These are phyloP conservation scores for Bungarus multicinctus DNA, from an alignment of 2,113 vertebrate genomes.

Conservation along the genomic window DNA sequence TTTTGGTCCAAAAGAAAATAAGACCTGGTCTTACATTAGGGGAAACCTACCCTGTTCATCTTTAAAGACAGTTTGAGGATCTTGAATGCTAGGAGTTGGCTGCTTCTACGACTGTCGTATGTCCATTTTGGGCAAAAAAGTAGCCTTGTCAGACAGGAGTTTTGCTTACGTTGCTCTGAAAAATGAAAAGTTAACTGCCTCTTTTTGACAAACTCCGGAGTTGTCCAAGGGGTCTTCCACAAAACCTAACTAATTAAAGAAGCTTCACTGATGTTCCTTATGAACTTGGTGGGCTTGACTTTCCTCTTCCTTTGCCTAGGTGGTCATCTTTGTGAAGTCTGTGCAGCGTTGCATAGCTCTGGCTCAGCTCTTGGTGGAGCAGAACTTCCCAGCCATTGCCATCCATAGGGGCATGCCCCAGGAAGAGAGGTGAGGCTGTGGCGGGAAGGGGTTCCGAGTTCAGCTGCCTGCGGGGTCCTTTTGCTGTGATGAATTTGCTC, in stretches of 20 bases:
- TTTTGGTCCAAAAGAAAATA: too few relatives aligned
- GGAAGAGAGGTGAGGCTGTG: conserved; percentile 72
- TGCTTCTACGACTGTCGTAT: neutral
- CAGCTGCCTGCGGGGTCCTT: neutral
- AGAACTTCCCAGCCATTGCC: conserved; percentile 83
- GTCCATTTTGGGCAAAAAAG: neutral
- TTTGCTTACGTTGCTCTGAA: neutral
- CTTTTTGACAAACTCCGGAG: neutral
- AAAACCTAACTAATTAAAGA: too few relatives aligned
- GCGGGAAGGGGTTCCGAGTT: rapidly evolving
- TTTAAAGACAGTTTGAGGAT: neutral
- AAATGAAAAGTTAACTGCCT: neutral
- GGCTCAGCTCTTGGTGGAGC: conserved; percentile 81
- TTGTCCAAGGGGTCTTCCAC: neutral
- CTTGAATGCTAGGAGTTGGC: too few relatives aligned
- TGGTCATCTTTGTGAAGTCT: conserved; percentile 83
- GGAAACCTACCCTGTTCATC: neutral
- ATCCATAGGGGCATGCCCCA: conserved; percentile 83
- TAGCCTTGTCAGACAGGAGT: neutral
- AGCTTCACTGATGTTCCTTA: neutral
- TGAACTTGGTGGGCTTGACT: neutral
- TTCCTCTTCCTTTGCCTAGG: conserved; percentile 52
- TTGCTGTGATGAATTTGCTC: conserved; percentile 28
- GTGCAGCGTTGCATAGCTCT: conserved; percentile 81
- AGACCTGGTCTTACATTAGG: too few relatives aligned